Base-by-base conservation (phyloP, 2,888 invertebrate genomes). In the Drosophila demipolita region DNA sequence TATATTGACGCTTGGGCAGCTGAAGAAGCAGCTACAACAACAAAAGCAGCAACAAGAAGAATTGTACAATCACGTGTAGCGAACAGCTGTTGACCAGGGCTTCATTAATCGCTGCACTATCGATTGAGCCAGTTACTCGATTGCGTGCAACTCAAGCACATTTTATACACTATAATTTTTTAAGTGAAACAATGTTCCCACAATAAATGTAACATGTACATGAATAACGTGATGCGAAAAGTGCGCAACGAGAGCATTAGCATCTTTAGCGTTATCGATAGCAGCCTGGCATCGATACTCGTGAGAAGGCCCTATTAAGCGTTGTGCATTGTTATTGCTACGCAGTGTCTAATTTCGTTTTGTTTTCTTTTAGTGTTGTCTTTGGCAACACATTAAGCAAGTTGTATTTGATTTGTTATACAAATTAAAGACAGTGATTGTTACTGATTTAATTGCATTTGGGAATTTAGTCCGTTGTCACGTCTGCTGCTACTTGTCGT, bases 51-150 rank as follows among this genome's bases (percentile, higher is more conserved):
- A 81, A 67, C 64, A 70, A 48, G 58, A 60, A 65, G 62, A 65
- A 50, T 64, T 73, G 70, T 48, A 64, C 48, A 61, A 80, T 87
- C 83, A 83, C 83, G 84, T 83, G 83, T 82, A 80, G 52, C 0
- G 1, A 63, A 59, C 83, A 83, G 83, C 83, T 83, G 83, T 38
- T 60, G 42, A 29, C 71, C 65, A 83, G 83, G 81, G 80, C 49
- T 9, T 38, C 17, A 26, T 0, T 33, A 52, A 11, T 52, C 9
- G 12, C 6, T 1, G 2, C 1, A 12, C 1, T 26, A 75, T 83
- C 86, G 75, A 80, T 32, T 57, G 38, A 9, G 12, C 5, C 8
- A 59, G n/a, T 12, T 52, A 66, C 35, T 66, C 68, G 62, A 77
- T 38, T 40, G 38, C 11, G 0, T 4, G n/a, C 7, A 9, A 20